Percentiles rank a stretch among this genome's conserved stretches.
phyloP scores from a whole-genome alignment of 1,140 invertebrate species.

The Amyelois transitella region DNA sequence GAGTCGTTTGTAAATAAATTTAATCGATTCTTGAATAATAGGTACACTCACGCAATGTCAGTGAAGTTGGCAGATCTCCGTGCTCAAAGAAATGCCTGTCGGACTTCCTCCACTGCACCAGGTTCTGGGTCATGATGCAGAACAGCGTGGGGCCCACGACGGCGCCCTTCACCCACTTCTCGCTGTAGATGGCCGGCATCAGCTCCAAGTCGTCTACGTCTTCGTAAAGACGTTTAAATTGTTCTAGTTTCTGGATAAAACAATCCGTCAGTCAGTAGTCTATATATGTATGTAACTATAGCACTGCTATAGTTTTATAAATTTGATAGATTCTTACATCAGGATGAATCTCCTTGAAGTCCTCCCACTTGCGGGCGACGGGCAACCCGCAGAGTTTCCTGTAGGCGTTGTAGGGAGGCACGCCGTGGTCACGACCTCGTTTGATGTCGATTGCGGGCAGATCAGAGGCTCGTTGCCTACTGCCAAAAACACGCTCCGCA shows the following conservation, averaged over 20 bases:
- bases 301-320: no score
- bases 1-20: no score
- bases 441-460: slow-evolving; percentile 77
- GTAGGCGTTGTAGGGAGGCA: slow-evolving; percentile 81
- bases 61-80: slow-evolving; percentile 73
- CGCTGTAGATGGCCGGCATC: slow-evolving; percentile 82
- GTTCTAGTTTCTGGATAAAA: slow-evolving; percentile 46
- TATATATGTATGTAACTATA: no score
- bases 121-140: slow-evolving; percentile 86
- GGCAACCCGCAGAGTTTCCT: slow-evolving; percentile 77
- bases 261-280: no score
- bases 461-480: slow-evolving; percentile 9
- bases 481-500: slow-evolving; percentile 18
- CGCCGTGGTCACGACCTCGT: slow-evolving; percentile 81
- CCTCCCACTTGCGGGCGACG: slow-evolving; percentile 68
- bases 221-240: slow-evolving; percentile 74
- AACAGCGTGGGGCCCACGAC: slow-evolving; percentile 85
- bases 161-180: slow-evolving; percentile 77
- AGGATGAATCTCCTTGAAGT: slow-evolving; percentile 58
- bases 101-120: slow-evolving; percentile 78
- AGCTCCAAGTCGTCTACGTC: slow-evolving; percentile 86
- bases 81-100: slow-evolving; percentile 83
- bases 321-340: no score
- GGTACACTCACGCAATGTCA: slow-evolving; percentile 46
- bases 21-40: no score